Percentiles rank a stretch among this genome's conserved stretches.
These are phyloP conservation scores for Gallinago jamesoni DNA, from an alignment of 2,113 vertebrate genomes.

Conservation along the genomic window DNA sequence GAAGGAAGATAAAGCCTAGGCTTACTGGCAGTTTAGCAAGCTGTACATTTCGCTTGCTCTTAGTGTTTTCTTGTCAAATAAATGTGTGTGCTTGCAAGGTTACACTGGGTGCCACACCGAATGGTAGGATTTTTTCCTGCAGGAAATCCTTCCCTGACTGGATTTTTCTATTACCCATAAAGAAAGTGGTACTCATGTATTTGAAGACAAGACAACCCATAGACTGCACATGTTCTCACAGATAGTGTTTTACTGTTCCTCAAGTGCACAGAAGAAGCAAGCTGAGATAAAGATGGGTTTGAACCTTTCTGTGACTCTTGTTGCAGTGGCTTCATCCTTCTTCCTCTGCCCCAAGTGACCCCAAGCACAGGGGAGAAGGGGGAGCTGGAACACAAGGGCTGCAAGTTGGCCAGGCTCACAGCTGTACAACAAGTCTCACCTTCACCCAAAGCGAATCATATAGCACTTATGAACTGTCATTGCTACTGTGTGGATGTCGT, in stretches of 20 bases:
- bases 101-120: background rate
- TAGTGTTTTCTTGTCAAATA: background rate
- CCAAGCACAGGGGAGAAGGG: background rate
- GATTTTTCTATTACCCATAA: background rate
- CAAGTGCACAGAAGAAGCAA: background rate
- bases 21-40: background rate
- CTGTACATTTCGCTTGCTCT: background rate
- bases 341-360: background rate
- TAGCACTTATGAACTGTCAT: background rate
- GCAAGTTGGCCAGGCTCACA: background rate
- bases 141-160: background rate
- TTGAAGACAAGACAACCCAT: background rate
- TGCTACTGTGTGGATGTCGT: background rate
- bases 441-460: background rate
- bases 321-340: background rate
- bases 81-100: background rate
- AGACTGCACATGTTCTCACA: background rate
- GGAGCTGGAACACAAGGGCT: background rate
- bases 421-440: background rate
- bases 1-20: background rate
- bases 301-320: background rate
- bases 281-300: background rate
- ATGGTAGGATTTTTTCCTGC: background rate
- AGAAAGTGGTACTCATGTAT: background rate
- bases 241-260: background rate